phyloP scores from a whole-genome alignment of 23 tunicate species.

The Trididemnum clinides region DNA sequence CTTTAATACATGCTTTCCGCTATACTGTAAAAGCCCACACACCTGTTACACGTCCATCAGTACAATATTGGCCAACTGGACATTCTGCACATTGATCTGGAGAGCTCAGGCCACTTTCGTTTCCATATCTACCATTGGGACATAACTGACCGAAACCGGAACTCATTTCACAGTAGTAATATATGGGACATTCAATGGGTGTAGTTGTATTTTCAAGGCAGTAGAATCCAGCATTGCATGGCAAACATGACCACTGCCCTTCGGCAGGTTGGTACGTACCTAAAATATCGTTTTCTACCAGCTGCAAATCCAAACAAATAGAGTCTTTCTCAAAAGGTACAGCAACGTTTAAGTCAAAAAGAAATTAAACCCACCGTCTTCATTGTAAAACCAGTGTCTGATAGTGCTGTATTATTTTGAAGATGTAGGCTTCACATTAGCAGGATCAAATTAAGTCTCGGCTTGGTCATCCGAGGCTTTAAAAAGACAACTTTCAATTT shows the following conservation, averaged over 20 bases:
- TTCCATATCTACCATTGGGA: conserved; percentile 82
- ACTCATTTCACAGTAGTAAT: conserved; percentile 55
- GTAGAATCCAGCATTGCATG: conserved; percentile 69
- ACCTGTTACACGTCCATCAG: conserved; percentile 82
- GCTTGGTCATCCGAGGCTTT: too few species aligned
- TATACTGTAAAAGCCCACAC: too few species aligned
- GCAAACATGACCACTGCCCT: conserved; percentile 33
- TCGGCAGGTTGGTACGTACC: conserved; percentile 66
- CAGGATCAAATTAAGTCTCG: too few species aligned
- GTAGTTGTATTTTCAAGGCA: conserved; percentile 60
- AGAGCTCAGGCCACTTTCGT: conserved; percentile 39
- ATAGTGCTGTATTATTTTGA: too few species aligned
- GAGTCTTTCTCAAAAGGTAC: too few species aligned
- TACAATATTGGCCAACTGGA: conserved; percentile 84
- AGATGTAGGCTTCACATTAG: too few species aligned
- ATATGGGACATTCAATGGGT: conserved; percentile 63
- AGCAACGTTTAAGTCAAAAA: background rate
- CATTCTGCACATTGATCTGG: conserved; percentile 65
- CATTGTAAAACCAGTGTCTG: too few species aligned
- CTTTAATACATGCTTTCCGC: too few species aligned
- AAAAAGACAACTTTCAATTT: too few species aligned
- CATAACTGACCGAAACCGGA: conserved; percentile 47
- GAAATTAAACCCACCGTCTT: background rate
- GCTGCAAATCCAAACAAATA: too few species aligned
- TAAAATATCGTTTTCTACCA: too few species aligned